A percentile compares a stretch with the other conserved stretches of the same genome.
These are phyloP conservation scores for Corticium candelabrum DNA, from an alignment of 37 sponge, comb jelly and placozoan genomes.

Conservation along the genomic window DNA sequence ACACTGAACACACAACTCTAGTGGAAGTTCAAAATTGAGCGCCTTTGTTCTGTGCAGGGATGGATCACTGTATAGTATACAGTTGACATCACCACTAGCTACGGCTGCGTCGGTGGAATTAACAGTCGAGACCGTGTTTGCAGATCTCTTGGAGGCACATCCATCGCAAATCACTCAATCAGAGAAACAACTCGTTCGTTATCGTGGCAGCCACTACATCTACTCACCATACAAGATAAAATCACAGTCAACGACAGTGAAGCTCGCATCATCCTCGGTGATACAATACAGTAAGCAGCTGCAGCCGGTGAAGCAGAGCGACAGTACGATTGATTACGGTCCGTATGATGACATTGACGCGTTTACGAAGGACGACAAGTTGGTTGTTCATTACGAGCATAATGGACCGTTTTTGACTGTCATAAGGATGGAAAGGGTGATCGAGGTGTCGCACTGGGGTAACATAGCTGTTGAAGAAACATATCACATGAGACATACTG, in stretches of 20 bases:
- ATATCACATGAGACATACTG: conserved; percentile 60
- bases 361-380: conserved; percentile 22
- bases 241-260: conserved; percentile 55
- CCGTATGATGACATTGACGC: conserved; percentile 47
- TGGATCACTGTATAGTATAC: too few species aligned
- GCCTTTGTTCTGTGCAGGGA: too few species aligned
- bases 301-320: conserved; percentile 51
- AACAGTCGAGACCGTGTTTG: conserved; percentile 38
- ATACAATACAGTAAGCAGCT: conserved; percentile 69
- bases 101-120: conserved; percentile 31
- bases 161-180: conserved; percentile 67
- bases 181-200: conserved; percentile 79
- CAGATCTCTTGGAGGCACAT: conserved; percentile 44
- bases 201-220: conserved; percentile 54
- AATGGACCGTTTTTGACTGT: conserved; percentile 75
- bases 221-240: conserved; percentile 54
- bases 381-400: conserved; percentile 85
- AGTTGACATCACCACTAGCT: conserved; percentile 36
- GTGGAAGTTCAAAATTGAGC: too few species aligned
- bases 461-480: conserved; percentile 93
- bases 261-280: conserved; percentile 42
- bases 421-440: conserved; percentile 41
- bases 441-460: conserved; percentile 98
- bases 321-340: conserved; percentile 66
- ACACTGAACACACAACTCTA: too few species aligned